A percentile compares a stretch with the other conserved stretches of the same genome.
Evolutionary conservation across 2,888 invertebrate genomes (phyloP).

Genomic region (Hemistola chrysoprasaria): DNA sequence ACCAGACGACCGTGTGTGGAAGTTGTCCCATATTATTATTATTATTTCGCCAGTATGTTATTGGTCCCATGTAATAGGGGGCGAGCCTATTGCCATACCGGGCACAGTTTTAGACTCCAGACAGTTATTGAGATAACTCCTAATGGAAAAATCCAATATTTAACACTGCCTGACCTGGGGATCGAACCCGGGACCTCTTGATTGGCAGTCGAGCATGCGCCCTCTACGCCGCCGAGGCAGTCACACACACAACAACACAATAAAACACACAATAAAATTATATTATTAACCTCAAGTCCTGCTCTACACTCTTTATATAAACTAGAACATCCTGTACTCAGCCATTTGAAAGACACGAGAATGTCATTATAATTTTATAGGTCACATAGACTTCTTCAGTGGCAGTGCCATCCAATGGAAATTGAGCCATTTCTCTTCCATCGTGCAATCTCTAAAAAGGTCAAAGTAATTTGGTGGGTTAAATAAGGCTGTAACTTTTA

Average conservation of each 20-base stretch:
- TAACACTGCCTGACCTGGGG: too few species aligned
- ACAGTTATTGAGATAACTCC: too few species aligned
- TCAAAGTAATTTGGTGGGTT: constrained; percentile 37
- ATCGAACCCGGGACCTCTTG: too few species aligned
- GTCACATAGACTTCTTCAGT: constrained; percentile 35
- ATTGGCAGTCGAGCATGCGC: too few species aligned
- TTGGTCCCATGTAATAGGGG: too few species aligned
- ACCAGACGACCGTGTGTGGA: too few species aligned
- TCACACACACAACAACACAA: neutral
- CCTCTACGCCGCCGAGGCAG: too few species aligned
- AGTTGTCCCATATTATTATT: too few species aligned
- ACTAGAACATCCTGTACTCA: constrained; percentile 32
- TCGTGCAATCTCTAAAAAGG: constrained; percentile 28
- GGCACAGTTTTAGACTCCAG: too few species aligned
- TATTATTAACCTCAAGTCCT: neutral
- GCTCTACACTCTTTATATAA: constrained; percentile 17
- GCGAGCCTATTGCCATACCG: too few species aligned
- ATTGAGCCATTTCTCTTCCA: constrained; percentile 34
- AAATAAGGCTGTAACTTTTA: constrained; percentile 47
- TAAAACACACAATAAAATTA: constrained; percentile 18
- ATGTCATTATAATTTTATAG: constrained; percentile 61
- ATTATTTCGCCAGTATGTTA: too few species aligned
- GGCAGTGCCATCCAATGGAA: constrained; percentile 34
- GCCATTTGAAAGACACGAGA: constrained; percentile 55
- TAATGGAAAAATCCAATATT: too few species aligned